Evolutionary conservation across 2,797 vertebrate species (phyloP), one percentile per base, ranked within the genome.

Genomic region (Cottoperca gobio): DNA sequence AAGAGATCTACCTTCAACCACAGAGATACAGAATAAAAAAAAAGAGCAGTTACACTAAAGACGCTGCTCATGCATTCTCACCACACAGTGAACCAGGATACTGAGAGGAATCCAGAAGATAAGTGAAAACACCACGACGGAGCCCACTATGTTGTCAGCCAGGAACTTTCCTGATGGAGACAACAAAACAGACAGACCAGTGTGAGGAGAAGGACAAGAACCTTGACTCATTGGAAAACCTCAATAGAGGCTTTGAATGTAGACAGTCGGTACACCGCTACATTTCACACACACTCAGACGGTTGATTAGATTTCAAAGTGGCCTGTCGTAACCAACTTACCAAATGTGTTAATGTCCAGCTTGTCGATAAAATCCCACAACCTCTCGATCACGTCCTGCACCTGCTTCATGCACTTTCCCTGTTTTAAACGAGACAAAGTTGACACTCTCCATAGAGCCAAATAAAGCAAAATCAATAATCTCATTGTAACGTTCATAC

Each of bases 361-460:
- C 69, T 99, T 96, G 90, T 99, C 98, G 19, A 99, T 99, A 82
- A 99, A 99, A 86, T 98, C 97, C 98, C 98, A 99, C 67, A 99
- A 92, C 57, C 98, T 94, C 86, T 99, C 98, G 0, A 99, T 98
- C 37, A 98, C 97, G 42, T 99, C 98, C 91, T 99, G 98, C 2
- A 99, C 97, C 79, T 96, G 97, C 87, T 99, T 99, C 95, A 99
- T 98, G 2, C 98, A 99, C 87, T 98, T 99, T 14, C 97, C 98
- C 98, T 99, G 78, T 73, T 67, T 82, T 55, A 67, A 42, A 12
- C 10, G 68, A 53, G 13, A 63, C 19, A 42, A 37, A 26, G 8
- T 21, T 40, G 6, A 37, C 6, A 28, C 3, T 48, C 23, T 42
- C 2, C 8, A 24, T 49, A 31, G 0, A 60, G 16, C 1, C 42